A percentile compares a stretch with the other conserved stretches of the same genome.
These are phyloP conservation scores for Petrocephalus sullivani DNA, from an alignment of 2,797 vertebrate species.

Conservation along the genomic window DNA sequence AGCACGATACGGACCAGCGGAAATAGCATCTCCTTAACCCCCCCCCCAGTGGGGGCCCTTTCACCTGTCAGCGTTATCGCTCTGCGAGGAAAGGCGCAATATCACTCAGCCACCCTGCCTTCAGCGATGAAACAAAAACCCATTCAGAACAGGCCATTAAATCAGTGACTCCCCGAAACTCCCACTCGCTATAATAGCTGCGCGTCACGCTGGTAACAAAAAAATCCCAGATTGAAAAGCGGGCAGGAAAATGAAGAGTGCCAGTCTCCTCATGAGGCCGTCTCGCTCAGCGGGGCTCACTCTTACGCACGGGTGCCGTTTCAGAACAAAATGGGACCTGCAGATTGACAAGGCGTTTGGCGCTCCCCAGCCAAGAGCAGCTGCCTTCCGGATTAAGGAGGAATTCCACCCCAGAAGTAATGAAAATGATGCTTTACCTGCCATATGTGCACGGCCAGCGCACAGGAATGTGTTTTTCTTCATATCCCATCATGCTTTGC, in stretches of 20 bases:
- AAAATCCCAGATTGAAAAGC: conserved; percentile 2
- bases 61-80: conserved; percentile 6
- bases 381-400: background rate
- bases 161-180: conserved; percentile 19
- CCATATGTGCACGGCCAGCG: background rate
- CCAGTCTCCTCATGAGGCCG: background rate
- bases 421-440: background rate
- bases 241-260: conserved; percentile 21
- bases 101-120: background rate
- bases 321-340: background rate
- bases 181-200: background rate
- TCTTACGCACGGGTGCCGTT: background rate
- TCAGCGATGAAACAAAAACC: background rate
- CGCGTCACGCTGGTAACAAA: background rate
- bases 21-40: background rate
- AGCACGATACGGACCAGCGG: background rate
- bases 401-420: background rate
- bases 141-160: conserved; percentile 22
- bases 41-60: background rate
- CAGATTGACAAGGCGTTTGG: background rate
- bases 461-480: background rate
- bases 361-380: background rate
- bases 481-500: background rate
- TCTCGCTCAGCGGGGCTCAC: conserved; percentile 21
- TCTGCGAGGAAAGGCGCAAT: background rate